phyloP scores from a whole-genome alignment of 2,797 vertebrate species.

The Epinephelus malabaricus region DNA sequence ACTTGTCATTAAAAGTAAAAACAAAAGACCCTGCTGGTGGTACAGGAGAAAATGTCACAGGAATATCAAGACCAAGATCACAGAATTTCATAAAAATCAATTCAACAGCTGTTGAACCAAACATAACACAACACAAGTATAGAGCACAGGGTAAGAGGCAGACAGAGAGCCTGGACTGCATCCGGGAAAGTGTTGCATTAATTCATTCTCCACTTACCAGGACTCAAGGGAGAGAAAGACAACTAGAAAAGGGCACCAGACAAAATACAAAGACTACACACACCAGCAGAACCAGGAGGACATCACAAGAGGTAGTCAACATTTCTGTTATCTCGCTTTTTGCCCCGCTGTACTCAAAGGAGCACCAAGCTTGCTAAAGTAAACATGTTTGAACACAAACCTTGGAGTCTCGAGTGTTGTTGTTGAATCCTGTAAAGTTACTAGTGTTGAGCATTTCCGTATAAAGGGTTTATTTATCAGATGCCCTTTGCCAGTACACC shows the following conservation, averaged over 20 bases:
- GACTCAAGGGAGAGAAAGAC: background rate
- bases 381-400: constrained; percentile 6
- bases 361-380: background rate
- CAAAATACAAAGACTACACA: background rate
- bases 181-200: constrained; percentile 4
- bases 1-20: background rate
- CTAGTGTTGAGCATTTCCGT: constrained; percentile 2
- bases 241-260: constrained; percentile 8
- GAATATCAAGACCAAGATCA: background rate
- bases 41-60: background rate
- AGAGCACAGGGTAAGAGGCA: background rate
- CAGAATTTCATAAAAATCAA: background rate
- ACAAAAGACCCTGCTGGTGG: background rate
- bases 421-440: constrained; percentile 11
- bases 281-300: background rate
- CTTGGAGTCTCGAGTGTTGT: background rate
- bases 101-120: background rate
- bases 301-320: background rate
- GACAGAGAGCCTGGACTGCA: background rate
- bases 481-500: constrained; percentile 33
- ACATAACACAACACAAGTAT: background rate
- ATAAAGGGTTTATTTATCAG: constrained; percentile 48
- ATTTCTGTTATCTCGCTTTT: background rate
- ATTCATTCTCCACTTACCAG: constrained; percentile 13
- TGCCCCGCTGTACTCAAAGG: background rate